Evolutionary conservation across 2,797 vertebrate genomes (phyloP), one percentile per base, ranked within the genome.

Genomic region (Hyperoplus lanceolatus): DNA sequence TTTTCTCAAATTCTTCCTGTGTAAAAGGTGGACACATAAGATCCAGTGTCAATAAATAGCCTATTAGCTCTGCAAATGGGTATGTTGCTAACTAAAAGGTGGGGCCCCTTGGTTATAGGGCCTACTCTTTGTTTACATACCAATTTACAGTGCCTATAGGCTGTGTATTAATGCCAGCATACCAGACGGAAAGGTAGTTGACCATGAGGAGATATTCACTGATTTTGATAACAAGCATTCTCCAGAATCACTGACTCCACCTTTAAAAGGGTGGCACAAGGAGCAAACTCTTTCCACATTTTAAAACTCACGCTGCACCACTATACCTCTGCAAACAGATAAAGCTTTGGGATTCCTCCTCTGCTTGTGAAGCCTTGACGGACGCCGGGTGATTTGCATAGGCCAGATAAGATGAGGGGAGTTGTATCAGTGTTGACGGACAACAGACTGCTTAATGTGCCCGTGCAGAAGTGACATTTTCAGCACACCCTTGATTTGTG

Each of bases 401-500:
- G 39, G 29, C 42, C 51, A 79, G 81, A 90, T 79, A 88, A 81
- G 70, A 29, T 3, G 0, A 78, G 68, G 0, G 4, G 51, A n/a
- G 63, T 69, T 85, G 74, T 77, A 83, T 86, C 85, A 66, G 43
- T 16, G 63, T 39, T 75, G 73, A 86, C 16, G 42, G 82, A 82
- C 66, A 81, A 53, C 73, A 29, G 56, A 77, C 54, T 50, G 56
- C 61, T 73, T 56, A 42, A 57, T 36, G 55, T 51, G 39, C 21
- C 7, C 38, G 0, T 6, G 58, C 62, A 80, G 71, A 59, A 21
- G 70, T 53, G 16, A 74, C 29, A 64, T 76, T 80, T 74, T 76
- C 21, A 9, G 59, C 0, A 14, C 15, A 6, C 46, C 77, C 70
- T 80, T 77, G 69, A 57, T 61, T 75, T n/a, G 43, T 61, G 42